Evolutionary conservation across 2,888 invertebrate genomes (phyloP).

Genomic region (Machimus atricapillus): DNA sequence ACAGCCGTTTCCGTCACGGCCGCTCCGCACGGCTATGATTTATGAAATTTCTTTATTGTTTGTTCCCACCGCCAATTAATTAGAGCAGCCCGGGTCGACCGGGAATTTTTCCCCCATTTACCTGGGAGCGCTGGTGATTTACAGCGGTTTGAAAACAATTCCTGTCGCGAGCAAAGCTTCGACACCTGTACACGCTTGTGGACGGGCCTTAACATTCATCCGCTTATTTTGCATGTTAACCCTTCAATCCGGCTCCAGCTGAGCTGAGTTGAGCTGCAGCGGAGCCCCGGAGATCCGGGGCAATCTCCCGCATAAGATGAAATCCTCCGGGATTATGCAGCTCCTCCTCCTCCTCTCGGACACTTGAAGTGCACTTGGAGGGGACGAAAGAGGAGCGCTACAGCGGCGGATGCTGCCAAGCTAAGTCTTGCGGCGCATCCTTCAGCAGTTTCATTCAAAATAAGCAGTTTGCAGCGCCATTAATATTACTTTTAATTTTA

Average conservation of each 20-base stretch:
- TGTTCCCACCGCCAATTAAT: constrained; percentile 9
- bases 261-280: neutral
- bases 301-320: neutral
- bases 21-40: neutral
- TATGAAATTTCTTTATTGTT: constrained; percentile 13
- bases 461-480: neutral
- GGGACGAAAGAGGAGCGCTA: neutral
- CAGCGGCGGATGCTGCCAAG: no score
- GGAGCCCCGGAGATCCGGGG: neutral
- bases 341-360: neutral
- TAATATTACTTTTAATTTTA: neutral
- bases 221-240: neutral
- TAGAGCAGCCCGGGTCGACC: neutral
- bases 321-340: neutral
- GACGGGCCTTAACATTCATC: neutral
- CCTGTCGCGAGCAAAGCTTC: neutral
- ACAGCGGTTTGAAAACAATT: neutral
- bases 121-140: neutral
- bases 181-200: neutral
- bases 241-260: neutral
- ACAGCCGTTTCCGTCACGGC: neutral
- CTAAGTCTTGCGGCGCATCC: neutral
- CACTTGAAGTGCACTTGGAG: neutral
- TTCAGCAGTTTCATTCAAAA: neutral
- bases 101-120: neutral